phyloP scores from a whole-genome alignment of 2,797 vertebrate species.

The Gallirallus australis region DNA sequence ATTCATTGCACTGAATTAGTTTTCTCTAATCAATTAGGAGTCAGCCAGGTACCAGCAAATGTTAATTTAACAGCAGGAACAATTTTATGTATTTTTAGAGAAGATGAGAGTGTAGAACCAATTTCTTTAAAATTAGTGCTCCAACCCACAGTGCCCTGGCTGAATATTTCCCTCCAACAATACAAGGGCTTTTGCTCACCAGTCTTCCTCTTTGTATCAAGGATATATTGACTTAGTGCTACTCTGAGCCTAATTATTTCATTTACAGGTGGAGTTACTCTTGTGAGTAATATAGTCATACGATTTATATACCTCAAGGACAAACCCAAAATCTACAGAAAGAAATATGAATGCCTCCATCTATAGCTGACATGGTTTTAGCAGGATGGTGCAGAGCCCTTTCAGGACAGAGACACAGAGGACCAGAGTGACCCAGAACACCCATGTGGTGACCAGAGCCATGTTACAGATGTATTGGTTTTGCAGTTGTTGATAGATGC shows the following conservation, averaged over 20 bases:
- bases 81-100: constrained; percentile 48
- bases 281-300: neutral
- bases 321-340: neutral
- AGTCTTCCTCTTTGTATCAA: neutral
- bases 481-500: neutral
- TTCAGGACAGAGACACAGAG: neutral
- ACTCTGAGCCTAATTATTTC: neutral
- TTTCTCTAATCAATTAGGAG: constrained; percentile 50
- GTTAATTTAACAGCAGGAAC: constrained; percentile 42
- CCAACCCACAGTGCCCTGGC: neutral
- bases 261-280: neutral
- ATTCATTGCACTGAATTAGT: constrained; percentile 42
- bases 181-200: neutral
- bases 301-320: neutral
- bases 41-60: constrained; percentile 46
- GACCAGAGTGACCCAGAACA: neutral
- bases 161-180: neutral
- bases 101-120: neutral
- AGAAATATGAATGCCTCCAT: neutral
- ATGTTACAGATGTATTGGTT: neutral
- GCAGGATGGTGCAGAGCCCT: neutral
- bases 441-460: rapidly evolving
- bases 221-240: neutral
- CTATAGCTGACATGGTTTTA: neutral
- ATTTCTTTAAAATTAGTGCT: constrained; percentile 14